These are phyloP conservation scores for Trigoniulus corallinus DNA, from an alignment of 1,140 invertebrate species.

Conservation along the genomic window DNA sequence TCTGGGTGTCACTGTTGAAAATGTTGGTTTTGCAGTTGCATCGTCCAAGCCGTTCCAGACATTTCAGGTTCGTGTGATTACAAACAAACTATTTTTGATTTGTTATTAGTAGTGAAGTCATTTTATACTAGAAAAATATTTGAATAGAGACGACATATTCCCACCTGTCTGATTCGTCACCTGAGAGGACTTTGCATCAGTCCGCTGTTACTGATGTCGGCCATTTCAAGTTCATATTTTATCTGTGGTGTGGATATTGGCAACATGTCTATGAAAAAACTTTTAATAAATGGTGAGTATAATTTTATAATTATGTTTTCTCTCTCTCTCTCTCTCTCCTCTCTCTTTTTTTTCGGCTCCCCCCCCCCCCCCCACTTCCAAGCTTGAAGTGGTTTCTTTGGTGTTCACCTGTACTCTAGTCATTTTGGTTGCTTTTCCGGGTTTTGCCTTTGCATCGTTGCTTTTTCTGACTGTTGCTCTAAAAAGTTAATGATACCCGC, in stretches of 20 bases:
- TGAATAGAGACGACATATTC: conserved; percentile 14
- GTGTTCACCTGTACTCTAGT: too few relatives aligned
- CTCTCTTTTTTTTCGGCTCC: too few relatives aligned
- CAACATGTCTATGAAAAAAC: conserved; percentile 36
- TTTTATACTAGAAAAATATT: background rate
- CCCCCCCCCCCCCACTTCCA: too few relatives aligned
- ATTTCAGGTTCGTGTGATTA: too few relatives aligned
- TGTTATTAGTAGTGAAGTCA: background rate
- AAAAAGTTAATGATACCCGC: too few relatives aligned
- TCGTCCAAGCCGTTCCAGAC: conserved; percentile 7
- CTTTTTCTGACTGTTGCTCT: too few relatives aligned
- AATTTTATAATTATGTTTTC: too few relatives aligned
- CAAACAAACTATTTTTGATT: too few relatives aligned
- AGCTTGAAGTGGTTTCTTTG: too few relatives aligned
- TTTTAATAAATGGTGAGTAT: conserved; percentile 27
- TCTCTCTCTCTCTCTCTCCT: too few relatives aligned
- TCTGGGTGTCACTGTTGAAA: conserved; percentile 52
- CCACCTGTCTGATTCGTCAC: conserved; percentile 14
- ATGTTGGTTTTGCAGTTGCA: conserved; percentile 32
- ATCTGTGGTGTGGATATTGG: conserved; percentile 56
- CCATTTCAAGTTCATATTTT: conserved; percentile 71
- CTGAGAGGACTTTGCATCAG: background rate
- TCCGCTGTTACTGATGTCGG: conserved; percentile 54
- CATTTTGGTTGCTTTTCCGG: too few relatives aligned
- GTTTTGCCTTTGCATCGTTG: too few relatives aligned